A percentile compares a stretch with the other conserved stretches of the same genome.
phyloP scores from a whole-genome alignment of 2,888 invertebrate genomes.

The Tinea trinotella region DNA sequence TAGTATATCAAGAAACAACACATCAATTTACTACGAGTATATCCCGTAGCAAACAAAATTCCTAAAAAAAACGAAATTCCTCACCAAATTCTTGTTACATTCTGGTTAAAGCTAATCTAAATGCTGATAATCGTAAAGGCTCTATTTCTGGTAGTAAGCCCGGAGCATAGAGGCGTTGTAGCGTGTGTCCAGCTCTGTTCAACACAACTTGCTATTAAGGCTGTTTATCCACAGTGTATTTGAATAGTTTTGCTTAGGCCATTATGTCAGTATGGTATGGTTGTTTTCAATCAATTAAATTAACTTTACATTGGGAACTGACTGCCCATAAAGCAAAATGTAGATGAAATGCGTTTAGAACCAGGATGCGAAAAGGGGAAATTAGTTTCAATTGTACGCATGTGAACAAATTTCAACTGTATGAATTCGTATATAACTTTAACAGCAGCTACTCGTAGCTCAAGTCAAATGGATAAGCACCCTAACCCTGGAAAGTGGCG shows the following conservation, averaged over 20 bases:
- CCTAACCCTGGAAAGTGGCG: slow-evolving; percentile 43
- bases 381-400: no score
- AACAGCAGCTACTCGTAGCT: no score
- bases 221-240: no score
- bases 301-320: no score
- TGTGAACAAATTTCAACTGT: no score
- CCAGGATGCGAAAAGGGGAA: no score
- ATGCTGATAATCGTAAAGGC: slow-evolving; percentile 46
- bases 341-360: no score
- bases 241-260: slow-evolving; percentile 27
- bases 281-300: no score
- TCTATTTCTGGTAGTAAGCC: slow-evolving; percentile 41
- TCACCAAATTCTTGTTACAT: background rate
- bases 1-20: background rate
- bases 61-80: background rate
- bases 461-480: background rate
- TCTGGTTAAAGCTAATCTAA: background rate
- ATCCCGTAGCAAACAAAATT: no score
- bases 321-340: no score
- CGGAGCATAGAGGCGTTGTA: slow-evolving; percentile 25
- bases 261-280: slow-evolving; percentile 18
- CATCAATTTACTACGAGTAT: no score
- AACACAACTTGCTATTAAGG: slow-evolving; percentile 7
- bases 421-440: no score
- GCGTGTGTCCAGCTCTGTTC: slow-evolving; percentile 15